A percentile compares a stretch with the other conserved stretches of the same genome.
Conservation (phyloP, 2,888 invertebrate genomes). For the Odontocolon sp. region DNA sequence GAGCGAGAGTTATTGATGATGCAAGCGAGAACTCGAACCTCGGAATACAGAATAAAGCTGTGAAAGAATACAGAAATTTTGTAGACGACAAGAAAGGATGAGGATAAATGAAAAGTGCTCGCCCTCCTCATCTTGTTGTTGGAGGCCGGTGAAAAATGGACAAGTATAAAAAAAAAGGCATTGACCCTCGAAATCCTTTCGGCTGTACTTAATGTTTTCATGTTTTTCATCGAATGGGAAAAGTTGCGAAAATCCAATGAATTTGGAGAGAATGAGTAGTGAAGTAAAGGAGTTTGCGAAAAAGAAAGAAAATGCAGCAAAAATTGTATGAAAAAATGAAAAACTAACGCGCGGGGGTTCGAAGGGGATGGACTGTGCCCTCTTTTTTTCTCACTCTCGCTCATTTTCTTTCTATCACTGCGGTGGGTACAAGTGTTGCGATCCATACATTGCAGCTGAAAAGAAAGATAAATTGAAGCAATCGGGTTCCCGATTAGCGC, state of each 20-base stretch:
- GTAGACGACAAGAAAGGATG: slow-evolving; percentile 4
- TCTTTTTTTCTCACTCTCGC: slow-evolving; percentile 29
- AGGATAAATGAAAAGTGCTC: background rate
- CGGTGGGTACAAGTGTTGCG: slow-evolving; percentile 76
- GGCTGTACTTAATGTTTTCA: too few relatives aligned
- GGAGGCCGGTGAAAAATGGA: slow-evolving; percentile 33
- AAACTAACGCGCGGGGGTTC: slow-evolving; percentile 73
- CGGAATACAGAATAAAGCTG: slow-evolving; percentile 23
- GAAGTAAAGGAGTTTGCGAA: slow-evolving; percentile 20
- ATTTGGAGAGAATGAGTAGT: too few relatives aligned
- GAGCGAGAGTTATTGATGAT: background rate
- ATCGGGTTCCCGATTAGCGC: background rate
- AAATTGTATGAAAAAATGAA: slow-evolving; percentile 40
- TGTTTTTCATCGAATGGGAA: too few relatives aligned
- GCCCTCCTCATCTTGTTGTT: slow-evolving; percentile 25
- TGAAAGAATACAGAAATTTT: slow-evolving; percentile 14
- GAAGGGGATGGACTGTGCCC: slow-evolving; percentile 46
- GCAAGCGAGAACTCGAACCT: slow-evolving; percentile 27
- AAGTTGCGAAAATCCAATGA: too few relatives aligned
- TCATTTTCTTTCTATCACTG: slow-evolving; percentile 71
- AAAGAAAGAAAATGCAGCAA: slow-evolving; percentile 44
- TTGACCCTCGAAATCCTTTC: too few relatives aligned
- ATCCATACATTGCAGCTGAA: slow-evolving; percentile 78
- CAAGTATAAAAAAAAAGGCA: slow-evolving; percentile 39
- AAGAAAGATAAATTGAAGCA: slow-evolving; percentile 74